phyloP scores from a whole-genome alignment of 2,888 invertebrate species.

The Nebria salina region DNA sequence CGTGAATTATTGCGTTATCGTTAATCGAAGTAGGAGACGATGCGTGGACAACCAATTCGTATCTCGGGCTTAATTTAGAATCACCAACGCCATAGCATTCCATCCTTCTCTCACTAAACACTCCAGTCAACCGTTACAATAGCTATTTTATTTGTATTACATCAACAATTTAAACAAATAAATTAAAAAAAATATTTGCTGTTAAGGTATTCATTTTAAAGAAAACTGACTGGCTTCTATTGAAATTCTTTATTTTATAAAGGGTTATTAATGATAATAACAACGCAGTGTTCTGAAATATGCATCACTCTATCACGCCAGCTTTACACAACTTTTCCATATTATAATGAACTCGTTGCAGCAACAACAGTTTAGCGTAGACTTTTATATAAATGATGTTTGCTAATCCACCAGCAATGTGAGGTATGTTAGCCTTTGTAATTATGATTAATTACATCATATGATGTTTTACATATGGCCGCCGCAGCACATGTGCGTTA shows the following conservation, averaged over 20 bases:
- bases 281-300: background rate
- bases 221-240: background rate
- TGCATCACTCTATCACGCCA: background rate
- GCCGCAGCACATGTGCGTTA: background rate
- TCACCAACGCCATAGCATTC: background rate
- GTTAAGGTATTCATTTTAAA: too few relatives aligned
- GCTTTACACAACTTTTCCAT: background rate
- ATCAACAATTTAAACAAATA: too few relatives aligned
- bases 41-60: conserved; percentile 34
- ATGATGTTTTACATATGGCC: conserved; percentile 27
- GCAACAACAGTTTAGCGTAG: background rate
- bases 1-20: conserved; percentile 35
- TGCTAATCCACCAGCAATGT: background rate
- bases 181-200: too few relatives aligned
- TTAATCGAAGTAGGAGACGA: conserved; percentile 32
- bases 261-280: background rate
- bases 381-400: conserved; percentile 1
- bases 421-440: conserved; percentile 34
- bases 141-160: background rate
- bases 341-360: background rate
- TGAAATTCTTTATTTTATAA: background rate
- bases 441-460: conserved; percentile 39
- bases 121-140: background rate
- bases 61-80: conserved; percentile 21
- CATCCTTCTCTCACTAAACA: background rate